Evolutionary conservation across 2,113 vertebrate species (phyloP), one percentile per base, ranked within the genome.

Genomic region (Otus sunia): DNA sequence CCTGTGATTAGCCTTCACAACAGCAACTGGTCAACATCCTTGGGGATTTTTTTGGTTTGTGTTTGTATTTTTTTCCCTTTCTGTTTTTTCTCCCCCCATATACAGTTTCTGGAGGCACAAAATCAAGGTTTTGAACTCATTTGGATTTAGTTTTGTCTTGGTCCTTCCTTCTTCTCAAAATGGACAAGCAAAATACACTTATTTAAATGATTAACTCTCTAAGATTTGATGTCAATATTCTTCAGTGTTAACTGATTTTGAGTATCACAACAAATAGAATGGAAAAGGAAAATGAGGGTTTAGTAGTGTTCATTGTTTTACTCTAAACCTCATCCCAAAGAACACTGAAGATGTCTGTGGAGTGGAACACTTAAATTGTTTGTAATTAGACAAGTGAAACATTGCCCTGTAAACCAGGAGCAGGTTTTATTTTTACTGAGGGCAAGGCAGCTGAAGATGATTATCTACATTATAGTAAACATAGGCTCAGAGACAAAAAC

Each of bases 71-170:
- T 59, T 39, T 41, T 34, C 3, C 1, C 39, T 49, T 88, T 3
- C 8, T 53, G 3, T 58, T 30, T 26, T 32, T n/a, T 3, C 2
- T 2, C 9, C 4, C 5, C 36, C 21, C 12, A 21, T 8, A 50
- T 59, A n/a, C 6, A 49, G 19, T 47, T 86, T 90, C 19, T 55
- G 15, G 18, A 73, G 21, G 9, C 13, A 91, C 1, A 55, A 82
- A 72, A 45, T 22, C 10, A 36, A 37, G 10, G 3, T 55, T 92
- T 79, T 85, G 10, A 86, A 41, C 3, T 62, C 6, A 62, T 58
- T 53, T 26, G 4, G 37, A 1, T 72, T 26, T 62, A 59, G 30
- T 12, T 55, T 59, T 84, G 20, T 43, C 19, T 64, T 37, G 39
- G 52, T 49, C 5, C 2, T 71, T 47, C 15, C 12, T 29, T 27